Percentiles rank a stretch among this genome's conserved stretches.
Conservation (phyloP, 1,140 invertebrate genomes). For the Babylonia areolata region DNA sequence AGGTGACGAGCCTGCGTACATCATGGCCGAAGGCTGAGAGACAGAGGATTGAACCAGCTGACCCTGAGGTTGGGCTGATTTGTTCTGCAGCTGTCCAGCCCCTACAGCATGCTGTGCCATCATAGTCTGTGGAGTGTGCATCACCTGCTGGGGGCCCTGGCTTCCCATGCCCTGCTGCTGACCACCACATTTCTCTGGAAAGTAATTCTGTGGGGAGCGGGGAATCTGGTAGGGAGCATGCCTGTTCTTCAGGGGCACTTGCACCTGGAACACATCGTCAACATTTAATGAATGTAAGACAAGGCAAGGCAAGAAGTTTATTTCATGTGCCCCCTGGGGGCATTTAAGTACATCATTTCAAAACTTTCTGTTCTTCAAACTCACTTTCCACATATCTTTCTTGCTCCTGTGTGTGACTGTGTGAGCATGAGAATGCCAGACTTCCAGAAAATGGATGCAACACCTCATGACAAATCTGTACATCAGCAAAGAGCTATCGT, state of each 20-base stretch:
- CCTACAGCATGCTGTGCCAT: not conserved
- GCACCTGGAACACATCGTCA: constrained; percentile 44
- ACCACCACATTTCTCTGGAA: constrained; percentile 37
- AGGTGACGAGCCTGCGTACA: constrained; percentile 60
- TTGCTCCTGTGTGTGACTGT: too few relatives aligned
- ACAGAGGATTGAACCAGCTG: not conserved
- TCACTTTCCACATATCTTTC: too few relatives aligned
- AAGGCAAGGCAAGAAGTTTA: too few relatives aligned
- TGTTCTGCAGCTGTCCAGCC: not conserved
- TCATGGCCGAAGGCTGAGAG: constrained; percentile 42
- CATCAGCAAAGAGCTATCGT: too few relatives aligned
- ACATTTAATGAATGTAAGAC: not conserved
- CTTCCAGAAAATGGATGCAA: too few relatives aligned
- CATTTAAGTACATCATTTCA: too few relatives aligned
- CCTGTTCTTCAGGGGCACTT: constrained; percentile 66
- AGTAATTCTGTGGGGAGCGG: constrained; percentile 57
- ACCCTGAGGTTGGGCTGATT: not conserved
- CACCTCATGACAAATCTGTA: too few relatives aligned
- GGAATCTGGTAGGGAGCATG: constrained; percentile 70
- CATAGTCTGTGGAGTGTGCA: constrained; percentile 14
- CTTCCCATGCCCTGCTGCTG: constrained; percentile 41
- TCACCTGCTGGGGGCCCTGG: constrained; percentile 17
- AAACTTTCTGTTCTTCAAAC: too few relatives aligned
- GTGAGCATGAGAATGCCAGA: too few relatives aligned
- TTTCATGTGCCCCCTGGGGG: too few relatives aligned